Evolutionary conservation across 2,797 vertebrate genomes (phyloP).

Genomic region (Balearica regulorum): DNA sequence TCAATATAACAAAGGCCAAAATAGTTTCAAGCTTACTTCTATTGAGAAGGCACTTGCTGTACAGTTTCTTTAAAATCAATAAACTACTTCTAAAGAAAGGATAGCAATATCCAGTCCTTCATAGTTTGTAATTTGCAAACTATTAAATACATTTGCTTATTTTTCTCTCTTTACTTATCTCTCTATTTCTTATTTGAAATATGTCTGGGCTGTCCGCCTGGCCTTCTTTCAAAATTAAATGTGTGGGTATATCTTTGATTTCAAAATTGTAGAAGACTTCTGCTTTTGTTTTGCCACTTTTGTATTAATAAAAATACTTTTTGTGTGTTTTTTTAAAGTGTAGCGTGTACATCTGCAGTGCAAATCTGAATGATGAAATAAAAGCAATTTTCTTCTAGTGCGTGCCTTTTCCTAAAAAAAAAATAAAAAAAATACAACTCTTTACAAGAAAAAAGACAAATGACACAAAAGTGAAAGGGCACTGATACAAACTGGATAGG

Average conservation of each 20-base stretch:
- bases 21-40: not conserved
- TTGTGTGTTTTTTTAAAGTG: not conserved
- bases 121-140: not conserved
- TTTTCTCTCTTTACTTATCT: not conserved
- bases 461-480: constrained; percentile 79
- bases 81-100: not conserved
- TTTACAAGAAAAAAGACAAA: constrained; percentile 79
- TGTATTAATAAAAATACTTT: constrained; percentile 52
- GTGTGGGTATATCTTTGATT: not conserved
- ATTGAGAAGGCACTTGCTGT: not conserved
- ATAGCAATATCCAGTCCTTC: not conserved
- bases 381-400: constrained; percentile 61
- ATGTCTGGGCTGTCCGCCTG: not conserved
- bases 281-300: constrained; percentile 4
- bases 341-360: constrained; percentile 67
- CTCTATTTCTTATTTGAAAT: constrained; percentile 3
- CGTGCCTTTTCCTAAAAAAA: constrained; percentile 47
- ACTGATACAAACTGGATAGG: constrained; percentile 83
- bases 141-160: not conserved
- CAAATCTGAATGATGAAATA: constrained; percentile 65
- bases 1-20: not conserved
- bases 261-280: not conserved
- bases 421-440: constrained; percentile 62
- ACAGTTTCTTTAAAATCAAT: not conserved
- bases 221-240: not conserved